Base-by-base conservation (phyloP, 2,797 vertebrate species). In the Capromys pilorides region DNA sequence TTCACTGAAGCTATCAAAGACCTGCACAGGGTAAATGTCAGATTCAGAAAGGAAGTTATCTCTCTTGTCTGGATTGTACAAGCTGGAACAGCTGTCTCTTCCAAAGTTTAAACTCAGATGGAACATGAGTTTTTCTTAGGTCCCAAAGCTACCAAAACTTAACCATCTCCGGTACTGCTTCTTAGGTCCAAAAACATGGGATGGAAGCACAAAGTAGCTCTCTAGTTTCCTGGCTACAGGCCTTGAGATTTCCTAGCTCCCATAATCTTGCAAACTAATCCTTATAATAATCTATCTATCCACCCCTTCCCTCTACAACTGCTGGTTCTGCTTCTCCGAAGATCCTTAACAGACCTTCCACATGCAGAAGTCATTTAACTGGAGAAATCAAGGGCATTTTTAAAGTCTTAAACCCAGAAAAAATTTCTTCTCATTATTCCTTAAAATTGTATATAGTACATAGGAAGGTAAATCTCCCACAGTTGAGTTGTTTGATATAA, bases 331-430 rank as follows among this genome's bases (percentile, higher is more conserved):
- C 54, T 79, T 82, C 67, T 83, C 84, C 66, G 4, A 19, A 80
- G 62, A 71, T 82, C 10, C 6, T 39, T 31, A 80, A 88, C 41
- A 85, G 1, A 82, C 62, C 4, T 31, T 94, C 66, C 77, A 79
- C 19, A 80, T 11, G 12, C n/a, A 87, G 24, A 93, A 2, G 64
- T 86, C 36, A 95, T 33, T 33, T 18, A 84, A 61, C 5, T 45
- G n/a, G 59, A 16, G 93, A 93, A 75, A 82, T 67, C 13, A 84
- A 26, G 69, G 10, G 33, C 49, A 33, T 66, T 69, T 86, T 39
- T 39, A 62, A 71, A 90, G 22, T 51, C 49, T 85, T 33, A 90
- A 54, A 89, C 28, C 3, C 54, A 89, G 85, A 51, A 95, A 88
- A 78, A 82, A 4, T 69, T n/a, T n/a, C n/a, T n/a, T 19, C 19